Percentiles rank a stretch among this genome's conserved stretches.
Evolutionary conservation across 1,140 invertebrate genomes (phyloP).

Genomic region (Macrostomum lignano): DNA sequence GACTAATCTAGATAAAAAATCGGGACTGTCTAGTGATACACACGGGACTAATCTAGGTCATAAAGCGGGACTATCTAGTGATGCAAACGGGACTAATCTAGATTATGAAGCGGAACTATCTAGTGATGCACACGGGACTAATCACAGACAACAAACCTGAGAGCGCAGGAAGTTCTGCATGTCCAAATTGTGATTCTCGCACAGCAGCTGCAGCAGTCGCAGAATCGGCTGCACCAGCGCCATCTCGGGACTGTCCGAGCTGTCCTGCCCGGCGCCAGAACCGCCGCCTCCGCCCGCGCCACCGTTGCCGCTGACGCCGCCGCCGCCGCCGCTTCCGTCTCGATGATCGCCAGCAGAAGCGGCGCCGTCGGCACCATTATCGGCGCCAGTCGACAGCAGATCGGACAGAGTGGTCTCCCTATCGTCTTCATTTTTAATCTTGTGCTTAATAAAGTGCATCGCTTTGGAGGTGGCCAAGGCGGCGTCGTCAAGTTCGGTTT

Average conservation of each 20-base stretch:
- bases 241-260: too few relatives aligned
- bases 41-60: too few relatives aligned
- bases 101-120: too few relatives aligned
- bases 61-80: too few relatives aligned
- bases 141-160: conserved; percentile 2
- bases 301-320: too few relatives aligned
- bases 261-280: too few relatives aligned
- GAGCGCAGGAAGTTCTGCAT: conserved; percentile 53
- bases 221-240: conserved; percentile 83
- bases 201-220: conserved; percentile 73
- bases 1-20: too few relatives aligned
- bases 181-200: conserved; percentile 54
- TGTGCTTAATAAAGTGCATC: conserved; percentile 32
- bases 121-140: too few relatives aligned
- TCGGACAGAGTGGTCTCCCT: not conserved
- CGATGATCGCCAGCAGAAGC: conserved; percentile 2
- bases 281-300: too few relatives aligned
- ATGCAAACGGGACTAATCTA: too few relatives aligned
- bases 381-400: not conserved
- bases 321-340: too few relatives aligned
- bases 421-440: conserved; percentile 4
- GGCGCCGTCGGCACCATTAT: not conserved
- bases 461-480: conserved; percentile 39
- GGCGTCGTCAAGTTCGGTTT: conserved; percentile 43
- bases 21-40: too few relatives aligned